A percentile compares a stretch with the other conserved stretches of the same genome.
Evolutionary conservation across 2,888 invertebrate genomes (phyloP).

Genomic region (Phortica magna): DNA sequence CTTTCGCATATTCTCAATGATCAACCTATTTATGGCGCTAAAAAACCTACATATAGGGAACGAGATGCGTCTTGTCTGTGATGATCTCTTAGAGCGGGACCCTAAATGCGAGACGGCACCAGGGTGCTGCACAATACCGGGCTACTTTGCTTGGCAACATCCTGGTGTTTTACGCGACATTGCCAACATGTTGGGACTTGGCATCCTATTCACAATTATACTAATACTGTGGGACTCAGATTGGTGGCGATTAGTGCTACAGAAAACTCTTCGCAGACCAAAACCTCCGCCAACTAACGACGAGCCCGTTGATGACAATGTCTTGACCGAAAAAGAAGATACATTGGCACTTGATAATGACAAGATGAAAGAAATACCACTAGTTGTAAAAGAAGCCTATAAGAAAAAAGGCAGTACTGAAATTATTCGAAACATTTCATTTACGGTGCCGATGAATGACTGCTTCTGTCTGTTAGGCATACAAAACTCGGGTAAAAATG

Average conservation of each 20-base stretch:
- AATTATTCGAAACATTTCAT: neutral
- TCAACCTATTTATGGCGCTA: conserved; percentile 36
- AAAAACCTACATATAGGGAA: conserved; percentile 32
- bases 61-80: conserved; percentile 25
- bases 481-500: neutral
- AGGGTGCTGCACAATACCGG: conserved; percentile 9
- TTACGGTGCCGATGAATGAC: neutral
- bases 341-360: neutral
- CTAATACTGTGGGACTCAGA: neutral
- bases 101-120: conserved; percentile 3
- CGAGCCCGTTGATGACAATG: neutral
- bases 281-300: neutral
- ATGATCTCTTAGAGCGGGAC: neutral
- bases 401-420: neutral
- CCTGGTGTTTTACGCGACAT: conserved; percentile 1
- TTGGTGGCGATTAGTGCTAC: neutral
- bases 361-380: neutral
- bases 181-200: neutral
- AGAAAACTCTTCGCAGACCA: neutral
- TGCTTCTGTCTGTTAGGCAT: neutral
- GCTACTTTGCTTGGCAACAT: neutral
- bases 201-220: neutral
- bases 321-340: neutral
- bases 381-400: neutral
- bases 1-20: conserved; percentile 31